Base-by-base conservation (phyloP, 1,140 invertebrate genomes). In the Mylabris phalerata region DNA sequence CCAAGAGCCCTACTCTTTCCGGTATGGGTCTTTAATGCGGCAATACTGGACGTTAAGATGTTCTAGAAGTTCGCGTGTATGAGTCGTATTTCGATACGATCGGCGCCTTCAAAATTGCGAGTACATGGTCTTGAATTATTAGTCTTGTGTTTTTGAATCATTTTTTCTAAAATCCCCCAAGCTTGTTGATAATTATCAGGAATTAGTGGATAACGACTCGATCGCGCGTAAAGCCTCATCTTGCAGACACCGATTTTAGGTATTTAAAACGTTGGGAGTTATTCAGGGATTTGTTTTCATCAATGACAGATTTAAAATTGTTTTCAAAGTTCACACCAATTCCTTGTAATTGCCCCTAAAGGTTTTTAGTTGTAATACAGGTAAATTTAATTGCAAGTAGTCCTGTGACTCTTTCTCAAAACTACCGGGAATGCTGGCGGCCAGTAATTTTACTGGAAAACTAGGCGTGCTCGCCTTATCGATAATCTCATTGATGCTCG, bases 181-280 rank as follows among this genome's bases (percentile, higher is more conserved):
- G 59, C 62, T 1, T 48, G 25, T 26, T 13, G 7, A 50, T 64
- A 61, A 59, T 64, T 64, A 9, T 27, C 11, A 9, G n/a, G 49
- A 55, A 1, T 55, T 43, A 13, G 55, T 19, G 40, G 60, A 48
- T 7, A 58, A 44, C 11, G 59, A 54, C 38, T 62, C 27, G 5
- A 64, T 59, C 6, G 59, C 41, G 40, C 57, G 39, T 9, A 48
- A 41, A 4, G 59, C 59, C 19, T 62, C 59, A 3, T 40, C 56
- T 11, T 49, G 43, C 7, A 66, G 13, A 60, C n/a, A 51, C n/a
- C 2, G 47, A 11, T 27, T 52, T 45, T n/a, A 66, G 49, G 54
- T 65, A 65, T 56, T 66, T 47, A 62, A 67, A 62, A 55, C 60
- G 65, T 57, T 66, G 60, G 9, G 4, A 32, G 7, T 32, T 32